Percentiles rank a stretch among this genome's conserved stretches.
phyloP scores from a whole-genome alignment of 2,797 vertebrate species.

The Danio jaintianensis region DNA sequence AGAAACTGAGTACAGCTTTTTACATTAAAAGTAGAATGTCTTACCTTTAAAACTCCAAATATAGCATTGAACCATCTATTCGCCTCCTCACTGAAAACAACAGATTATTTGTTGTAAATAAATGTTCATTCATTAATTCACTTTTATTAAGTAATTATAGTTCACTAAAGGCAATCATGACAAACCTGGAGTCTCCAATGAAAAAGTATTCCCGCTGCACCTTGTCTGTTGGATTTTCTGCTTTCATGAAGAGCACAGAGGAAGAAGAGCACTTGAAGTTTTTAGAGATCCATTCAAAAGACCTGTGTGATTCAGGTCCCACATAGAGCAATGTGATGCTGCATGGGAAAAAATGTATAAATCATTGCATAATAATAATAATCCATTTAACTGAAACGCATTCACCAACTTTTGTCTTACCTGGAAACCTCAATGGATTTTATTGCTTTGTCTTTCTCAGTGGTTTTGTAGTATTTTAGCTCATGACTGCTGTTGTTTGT shows the following conservation, averaged over 20 bases:
- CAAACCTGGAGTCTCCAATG: conserved; percentile 81
- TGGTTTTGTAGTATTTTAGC: conserved; percentile 83
- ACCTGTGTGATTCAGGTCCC: conserved; percentile 67
- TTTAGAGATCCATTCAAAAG: conserved; percentile 76
- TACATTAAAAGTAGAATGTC: not conserved
- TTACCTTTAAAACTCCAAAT: conserved; percentile 58
- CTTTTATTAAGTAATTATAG: not conserved
- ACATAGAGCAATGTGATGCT: conserved; percentile 72
- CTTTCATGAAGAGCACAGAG: conserved; percentile 81
- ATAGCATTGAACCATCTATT: conserved; percentile 73
- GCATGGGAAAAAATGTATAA: not conserved
- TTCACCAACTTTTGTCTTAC: conserved; percentile 56
- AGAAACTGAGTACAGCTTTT: not conserved
- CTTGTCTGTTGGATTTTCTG: conserved; percentile 37
- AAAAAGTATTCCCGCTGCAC: conserved; percentile 83
- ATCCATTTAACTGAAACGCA: not conserved
- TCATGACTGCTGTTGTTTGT: conserved; percentile 64
- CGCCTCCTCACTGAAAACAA: conserved; percentile 66
- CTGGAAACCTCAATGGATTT: conserved; percentile 69
- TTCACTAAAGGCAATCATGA: not conserved
- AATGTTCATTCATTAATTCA: too few species aligned
- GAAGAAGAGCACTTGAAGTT: conserved; percentile 79
- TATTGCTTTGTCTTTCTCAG: conserved; percentile 51
- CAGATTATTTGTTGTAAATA: not conserved
- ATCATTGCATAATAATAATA: not conserved